A percentile compares a stretch with the other conserved stretches of the same genome.
These are phyloP conservation scores for Allacma fusca DNA, from an alignment of 2,888 invertebrate species.

Conservation along the genomic window DNA sequence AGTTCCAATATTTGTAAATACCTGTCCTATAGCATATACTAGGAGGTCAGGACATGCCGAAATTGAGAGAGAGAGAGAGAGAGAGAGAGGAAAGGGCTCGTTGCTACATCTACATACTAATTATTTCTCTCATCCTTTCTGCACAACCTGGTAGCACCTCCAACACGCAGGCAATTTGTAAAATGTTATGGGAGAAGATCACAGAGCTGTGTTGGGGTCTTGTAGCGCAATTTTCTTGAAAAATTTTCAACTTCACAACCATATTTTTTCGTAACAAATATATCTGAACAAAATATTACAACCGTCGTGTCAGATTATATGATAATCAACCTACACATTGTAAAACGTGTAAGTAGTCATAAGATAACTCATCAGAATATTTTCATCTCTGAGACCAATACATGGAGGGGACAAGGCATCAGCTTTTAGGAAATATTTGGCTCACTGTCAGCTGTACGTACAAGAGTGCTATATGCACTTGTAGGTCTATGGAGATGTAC, in stretches of 20 bases:
- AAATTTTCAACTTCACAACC: constrained; percentile 1
- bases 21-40: background rate
- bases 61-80: background rate
- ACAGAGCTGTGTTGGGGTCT: no score
- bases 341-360: constrained; percentile 13
- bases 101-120: background rate
- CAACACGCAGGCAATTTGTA: background rate
- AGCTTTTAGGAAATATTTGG: constrained; percentile 41
- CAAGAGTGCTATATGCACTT: no score
- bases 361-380: background rate
- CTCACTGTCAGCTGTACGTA: constrained; percentile 22
- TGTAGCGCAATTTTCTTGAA: background rate
- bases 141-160: background rate
- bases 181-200: background rate
- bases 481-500: background rate
- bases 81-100: background rate
- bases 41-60: background rate
- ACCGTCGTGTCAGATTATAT: background rate
- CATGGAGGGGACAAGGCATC: background rate
- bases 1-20: constrained; percentile 31
- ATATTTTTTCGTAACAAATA: background rate
- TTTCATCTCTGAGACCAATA: background rate
- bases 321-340: constrained; percentile 2
- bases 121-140: background rate
- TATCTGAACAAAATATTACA: background rate